Evolutionary conservation across 2,113 vertebrate species (phyloP), one percentile per base, ranked within the genome.

Genomic region (Lepidiolamprologus cunningtoni): DNA sequence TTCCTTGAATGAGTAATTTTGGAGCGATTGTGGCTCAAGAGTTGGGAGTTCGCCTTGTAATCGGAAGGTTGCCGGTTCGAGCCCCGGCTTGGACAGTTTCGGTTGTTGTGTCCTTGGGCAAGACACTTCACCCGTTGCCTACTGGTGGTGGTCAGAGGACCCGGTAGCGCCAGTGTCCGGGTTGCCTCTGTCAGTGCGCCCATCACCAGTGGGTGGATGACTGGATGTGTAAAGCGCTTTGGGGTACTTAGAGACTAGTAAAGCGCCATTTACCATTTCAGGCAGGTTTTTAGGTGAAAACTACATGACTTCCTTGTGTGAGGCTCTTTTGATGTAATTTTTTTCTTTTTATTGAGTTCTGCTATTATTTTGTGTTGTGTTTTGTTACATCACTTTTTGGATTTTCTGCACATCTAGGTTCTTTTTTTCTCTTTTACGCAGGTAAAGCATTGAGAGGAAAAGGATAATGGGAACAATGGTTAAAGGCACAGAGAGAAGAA

Each of bases 211-310:
- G 23, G 1, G 13, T 28, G 23, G 7, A 26, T 26, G 21, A 26
- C 21, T 26, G 54, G 21, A 28, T 57, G 1, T 28, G 55, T 57
- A 28, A 58, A 28, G 23, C 0, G 1, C 13, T 58, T 61, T 61
- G 14, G 26, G 26, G 57, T 61, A 6, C 26, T 31, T 31, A 10
- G 26, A 1, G 26, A 31, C 26, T 31, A 61, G 26, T 61, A 61
- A 61, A 31, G 26, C 0, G 0, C 54, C 12, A 26, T 54, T 23
- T 54, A 58, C 13, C 55, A 58, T 61, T 61, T 14, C 63, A 71
- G 66, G 37, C 2, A 45, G 5, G 8, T 50, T 73, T 76, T 50
- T 31, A 50, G 23, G 23, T 47, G 42, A 47, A 76, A 76, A 47
- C 42, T 28, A 47, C 40, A 19, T 8, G 23, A 28, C 23, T 76